Evolutionary conservation across 1,140 invertebrate genomes (phyloP).

Genomic region (Trichonephila clavipes): DNA sequence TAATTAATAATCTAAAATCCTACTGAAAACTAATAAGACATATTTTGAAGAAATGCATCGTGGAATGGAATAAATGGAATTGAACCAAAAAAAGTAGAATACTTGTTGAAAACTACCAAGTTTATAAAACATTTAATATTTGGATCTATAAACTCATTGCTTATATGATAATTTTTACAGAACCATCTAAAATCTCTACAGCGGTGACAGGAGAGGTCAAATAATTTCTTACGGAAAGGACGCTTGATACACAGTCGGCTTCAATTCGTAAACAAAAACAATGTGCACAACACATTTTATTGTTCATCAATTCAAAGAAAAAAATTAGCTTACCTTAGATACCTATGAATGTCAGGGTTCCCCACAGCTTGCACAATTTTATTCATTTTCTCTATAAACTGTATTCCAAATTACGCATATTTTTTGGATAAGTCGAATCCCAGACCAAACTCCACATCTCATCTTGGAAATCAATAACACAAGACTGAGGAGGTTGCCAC

Average conservation of each 20-base stretch:
- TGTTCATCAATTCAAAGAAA: not conserved
- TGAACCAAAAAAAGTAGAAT: too few species aligned
- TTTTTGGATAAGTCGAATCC: not conserved
- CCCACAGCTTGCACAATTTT: not conserved
- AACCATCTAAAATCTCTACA: too few species aligned
- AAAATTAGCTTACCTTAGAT: not conserved
- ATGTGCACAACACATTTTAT: not conserved
- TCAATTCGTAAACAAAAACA: slow-evolving; percentile 51
- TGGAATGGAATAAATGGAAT: too few species aligned
- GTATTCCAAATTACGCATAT: slow-evolving; percentile 37
- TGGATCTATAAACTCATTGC: not conserved
- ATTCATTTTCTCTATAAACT: slow-evolving; percentile 42
- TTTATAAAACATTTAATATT: not conserved
- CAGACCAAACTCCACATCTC: slow-evolving; percentile 17
- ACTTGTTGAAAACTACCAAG: not conserved
- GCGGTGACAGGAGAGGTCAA: not conserved
- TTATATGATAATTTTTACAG: too few species aligned
- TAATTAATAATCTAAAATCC: too few species aligned
- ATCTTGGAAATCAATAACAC: slow-evolving; percentile 64
- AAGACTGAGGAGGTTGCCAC: slow-evolving; percentile 39
- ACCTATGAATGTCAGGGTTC: not conserved
- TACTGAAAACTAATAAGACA: too few species aligned
- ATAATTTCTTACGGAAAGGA: not conserved
- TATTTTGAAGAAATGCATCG: too few species aligned
- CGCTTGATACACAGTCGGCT: not conserved